Evolutionary conservation across 2,797 vertebrate species (phyloP).

Genomic region (Hippoglossus hippoglossus): DNA sequence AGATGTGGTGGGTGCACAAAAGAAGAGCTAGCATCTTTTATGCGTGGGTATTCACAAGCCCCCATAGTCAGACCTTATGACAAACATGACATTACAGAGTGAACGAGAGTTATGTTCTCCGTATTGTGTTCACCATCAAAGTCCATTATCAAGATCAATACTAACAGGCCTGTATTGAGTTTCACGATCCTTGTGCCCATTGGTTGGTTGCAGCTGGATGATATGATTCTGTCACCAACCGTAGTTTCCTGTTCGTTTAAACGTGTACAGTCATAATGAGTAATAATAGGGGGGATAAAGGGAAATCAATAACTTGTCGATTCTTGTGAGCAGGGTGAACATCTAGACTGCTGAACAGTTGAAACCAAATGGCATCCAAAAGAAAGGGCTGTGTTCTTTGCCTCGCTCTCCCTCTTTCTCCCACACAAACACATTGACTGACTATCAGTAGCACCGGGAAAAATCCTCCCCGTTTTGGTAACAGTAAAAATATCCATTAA

Average conservation of each 20-base stretch:
- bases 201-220: background rate
- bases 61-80: background rate
- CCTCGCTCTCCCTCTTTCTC: too few relatives aligned
- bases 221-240: background rate
- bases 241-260: background rate
- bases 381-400: too few relatives aligned
- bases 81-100: background rate
- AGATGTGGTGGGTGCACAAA: background rate
- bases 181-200: background rate
- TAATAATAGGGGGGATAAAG: too few relatives aligned
- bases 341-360: too few relatives aligned
- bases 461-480: too few relatives aligned
- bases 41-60: background rate
- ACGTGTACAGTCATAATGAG: too few relatives aligned
- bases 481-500: too few relatives aligned
- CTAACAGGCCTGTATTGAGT: background rate
- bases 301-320: too few relatives aligned
- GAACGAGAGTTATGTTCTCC: background rate
- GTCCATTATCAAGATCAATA: conserved; percentile 2
- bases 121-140: background rate
- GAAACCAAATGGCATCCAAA: too few relatives aligned
- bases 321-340: too few relatives aligned
- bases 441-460: too few relatives aligned
- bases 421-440: too few relatives aligned
- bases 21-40: background rate